Evolutionary conservation across 2,797 vertebrate genomes (phyloP).

Genomic region (Danio kyathit): DNA sequence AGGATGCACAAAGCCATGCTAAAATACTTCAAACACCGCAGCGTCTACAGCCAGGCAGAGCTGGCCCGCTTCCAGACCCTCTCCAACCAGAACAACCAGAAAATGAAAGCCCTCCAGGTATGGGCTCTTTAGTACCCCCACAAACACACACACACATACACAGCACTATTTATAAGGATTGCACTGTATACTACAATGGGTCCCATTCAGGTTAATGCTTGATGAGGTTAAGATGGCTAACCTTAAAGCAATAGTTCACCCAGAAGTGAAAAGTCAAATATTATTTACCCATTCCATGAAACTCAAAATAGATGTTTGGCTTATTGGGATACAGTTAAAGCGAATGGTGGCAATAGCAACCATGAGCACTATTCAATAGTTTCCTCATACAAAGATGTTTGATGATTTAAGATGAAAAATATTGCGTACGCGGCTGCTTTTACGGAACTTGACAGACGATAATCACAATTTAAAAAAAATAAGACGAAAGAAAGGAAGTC

Average conservation of each 20-base stretch:
- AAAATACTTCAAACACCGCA: conserved; percentile 84
- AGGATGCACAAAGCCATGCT: conserved; percentile 84
- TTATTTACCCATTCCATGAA: conserved; percentile 1
- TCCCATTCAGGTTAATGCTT: conserved; percentile 16
- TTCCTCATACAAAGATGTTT: background rate
- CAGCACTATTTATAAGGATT: conserved; percentile 32
- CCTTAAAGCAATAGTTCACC: conserved; percentile 11
- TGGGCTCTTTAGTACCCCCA: conserved; percentile 64
- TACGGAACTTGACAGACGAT: conserved; percentile 9
- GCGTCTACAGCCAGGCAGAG: conserved; percentile 86
- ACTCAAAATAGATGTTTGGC: background rate
- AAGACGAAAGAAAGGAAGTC: too few species aligned
- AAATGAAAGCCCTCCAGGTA: conserved; percentile 98
- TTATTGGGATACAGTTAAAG: background rate
- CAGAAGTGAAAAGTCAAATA: background rate
- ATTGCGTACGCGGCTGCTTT: background rate
- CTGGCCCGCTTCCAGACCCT: conserved; percentile 91
- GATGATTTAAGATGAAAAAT: background rate
- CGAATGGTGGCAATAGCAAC: background rate
- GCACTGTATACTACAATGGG: conserved; percentile 36
- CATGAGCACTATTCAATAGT: background rate
- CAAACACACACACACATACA: conserved; percentile 49
- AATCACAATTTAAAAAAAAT: background rate
- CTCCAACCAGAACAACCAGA: conserved; percentile 91
- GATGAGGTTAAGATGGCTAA: conserved; percentile 22